Evolutionary conservation across 2,888 invertebrate genomes (phyloP).

Genomic region (Caenorhabditis zanzibari): DNA sequence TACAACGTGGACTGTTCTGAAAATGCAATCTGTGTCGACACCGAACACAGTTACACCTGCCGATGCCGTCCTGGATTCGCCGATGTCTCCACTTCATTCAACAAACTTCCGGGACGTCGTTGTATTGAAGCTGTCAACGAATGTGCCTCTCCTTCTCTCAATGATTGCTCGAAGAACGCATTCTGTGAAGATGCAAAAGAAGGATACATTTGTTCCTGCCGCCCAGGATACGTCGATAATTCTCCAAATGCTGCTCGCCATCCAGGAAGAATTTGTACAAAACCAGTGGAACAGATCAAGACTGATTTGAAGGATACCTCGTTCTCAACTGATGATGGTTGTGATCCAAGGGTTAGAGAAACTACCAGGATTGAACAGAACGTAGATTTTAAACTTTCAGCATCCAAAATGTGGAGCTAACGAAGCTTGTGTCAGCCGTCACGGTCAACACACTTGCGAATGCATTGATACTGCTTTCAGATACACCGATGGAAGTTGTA

Average conservation of each 20-base stretch:
- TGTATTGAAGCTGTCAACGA: constrained; percentile 84
- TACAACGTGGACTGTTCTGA: constrained; percentile 82
- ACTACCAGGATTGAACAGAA: not conserved
- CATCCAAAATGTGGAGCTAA: constrained; percentile 74
- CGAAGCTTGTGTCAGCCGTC: constrained; percentile 78
- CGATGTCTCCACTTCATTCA: constrained; percentile 82
- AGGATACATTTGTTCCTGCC: constrained; percentile 93
- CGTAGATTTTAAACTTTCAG: constrained; percentile 9
- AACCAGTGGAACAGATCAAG: constrained; percentile 72
- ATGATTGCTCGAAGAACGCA: constrained; percentile 93
- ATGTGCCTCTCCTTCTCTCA: constrained; percentile 85
- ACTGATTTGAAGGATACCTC: constrained; percentile 58
- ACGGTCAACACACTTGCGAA: constrained; percentile 78
- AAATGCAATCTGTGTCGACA: constrained; percentile 83
- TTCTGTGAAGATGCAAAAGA: constrained; percentile 91
- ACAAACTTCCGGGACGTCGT: constrained; percentile 80
- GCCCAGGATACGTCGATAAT: constrained; percentile 89
- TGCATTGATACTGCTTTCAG: constrained; percentile 80
- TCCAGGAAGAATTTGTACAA: constrained; percentile 80
- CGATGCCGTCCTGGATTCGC: constrained; percentile 83
- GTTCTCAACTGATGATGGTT: constrained; percentile 77
- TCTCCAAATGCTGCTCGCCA: constrained; percentile 81
- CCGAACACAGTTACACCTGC: constrained; percentile 78
- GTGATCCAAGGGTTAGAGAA: constrained; percentile 68
- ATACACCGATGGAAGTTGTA: constrained; percentile 81